Conservation (phyloP, 2,113 vertebrate species). For the Phylloscopus trochiloides region DNA sequence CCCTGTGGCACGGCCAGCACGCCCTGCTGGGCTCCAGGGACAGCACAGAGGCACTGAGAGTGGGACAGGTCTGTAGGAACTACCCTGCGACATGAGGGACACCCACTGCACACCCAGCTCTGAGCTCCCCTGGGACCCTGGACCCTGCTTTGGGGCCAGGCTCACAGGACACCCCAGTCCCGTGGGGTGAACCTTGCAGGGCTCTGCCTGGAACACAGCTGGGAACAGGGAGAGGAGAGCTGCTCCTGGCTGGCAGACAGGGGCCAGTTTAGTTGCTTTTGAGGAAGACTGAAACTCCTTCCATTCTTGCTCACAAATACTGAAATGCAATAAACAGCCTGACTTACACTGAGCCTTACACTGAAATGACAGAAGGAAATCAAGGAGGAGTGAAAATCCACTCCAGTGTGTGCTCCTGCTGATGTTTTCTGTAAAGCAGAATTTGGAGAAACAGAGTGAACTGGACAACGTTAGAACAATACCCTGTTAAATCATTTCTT, state of each 20-base stretch:
- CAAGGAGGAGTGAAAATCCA: background rate
- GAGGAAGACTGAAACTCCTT: background rate
- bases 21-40: background rate
- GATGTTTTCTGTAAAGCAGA: background rate
- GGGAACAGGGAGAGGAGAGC: background rate
- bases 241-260: rapidly evolving
- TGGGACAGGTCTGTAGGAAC: background rate
- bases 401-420: background rate
- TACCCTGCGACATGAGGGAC: background rate
- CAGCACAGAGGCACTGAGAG: background rate
- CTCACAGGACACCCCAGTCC: background rate
- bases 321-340: background rate
- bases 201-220: background rate
- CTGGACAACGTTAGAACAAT: background rate
- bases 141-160: background rate
- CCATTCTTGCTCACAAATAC: background rate
- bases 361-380: background rate
- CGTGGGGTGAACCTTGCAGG: background rate
- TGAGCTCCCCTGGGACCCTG: background rate
- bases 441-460: conserved; percentile 22
- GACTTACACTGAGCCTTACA: background rate
- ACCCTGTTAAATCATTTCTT: background rate
- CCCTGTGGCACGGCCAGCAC: background rate
- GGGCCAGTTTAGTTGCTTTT: background rate
- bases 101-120: background rate